Percentiles rank a stretch among this genome's conserved stretches.
Conservation (phyloP, 2,888 invertebrate species). For the Hyposoter didymator region DNA sequence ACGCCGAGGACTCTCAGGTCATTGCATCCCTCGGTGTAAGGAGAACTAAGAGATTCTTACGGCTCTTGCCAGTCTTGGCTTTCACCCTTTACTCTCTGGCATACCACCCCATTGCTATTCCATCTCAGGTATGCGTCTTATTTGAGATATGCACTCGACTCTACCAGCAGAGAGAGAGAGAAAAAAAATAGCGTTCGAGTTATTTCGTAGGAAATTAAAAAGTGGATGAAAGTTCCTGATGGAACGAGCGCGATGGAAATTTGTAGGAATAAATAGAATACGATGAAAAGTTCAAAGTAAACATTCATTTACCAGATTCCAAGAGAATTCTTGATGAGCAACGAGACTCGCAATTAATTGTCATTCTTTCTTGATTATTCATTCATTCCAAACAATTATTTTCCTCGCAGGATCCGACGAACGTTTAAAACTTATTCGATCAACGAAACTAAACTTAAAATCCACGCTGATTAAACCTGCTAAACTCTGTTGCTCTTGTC, state of each 20-base stretch:
- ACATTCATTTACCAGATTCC: neutral
- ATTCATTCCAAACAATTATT: neutral
- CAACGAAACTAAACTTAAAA: neutral
- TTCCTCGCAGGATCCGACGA: neutral
- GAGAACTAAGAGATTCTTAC: conserved; percentile 30
- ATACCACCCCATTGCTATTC: conserved; percentile 19
- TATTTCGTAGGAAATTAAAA: conserved; percentile 24
- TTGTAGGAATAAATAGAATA: neutral
- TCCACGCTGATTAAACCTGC: neutral
- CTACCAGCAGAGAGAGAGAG: neutral
- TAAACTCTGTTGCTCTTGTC: neutral
- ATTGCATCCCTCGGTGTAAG: conserved; percentile 19
- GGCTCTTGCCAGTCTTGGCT: conserved; percentile 27
- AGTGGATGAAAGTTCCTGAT: neutral
- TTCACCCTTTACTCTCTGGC: conserved; percentile 13
- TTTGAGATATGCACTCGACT: neutral
- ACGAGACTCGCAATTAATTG: neutral
- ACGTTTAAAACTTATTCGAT: neutral
- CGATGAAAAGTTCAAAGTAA: neutral
- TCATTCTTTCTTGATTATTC: neutral
- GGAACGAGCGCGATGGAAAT: neutral
- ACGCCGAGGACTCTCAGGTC: conserved; percentile 7
- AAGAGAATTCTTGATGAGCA: neutral
- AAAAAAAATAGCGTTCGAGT: conserved; percentile 7
- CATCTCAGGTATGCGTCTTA: conserved; percentile 33